Conservation (phyloP, 2,113 vertebrate species). For the Antechinus stuartii region DNA sequence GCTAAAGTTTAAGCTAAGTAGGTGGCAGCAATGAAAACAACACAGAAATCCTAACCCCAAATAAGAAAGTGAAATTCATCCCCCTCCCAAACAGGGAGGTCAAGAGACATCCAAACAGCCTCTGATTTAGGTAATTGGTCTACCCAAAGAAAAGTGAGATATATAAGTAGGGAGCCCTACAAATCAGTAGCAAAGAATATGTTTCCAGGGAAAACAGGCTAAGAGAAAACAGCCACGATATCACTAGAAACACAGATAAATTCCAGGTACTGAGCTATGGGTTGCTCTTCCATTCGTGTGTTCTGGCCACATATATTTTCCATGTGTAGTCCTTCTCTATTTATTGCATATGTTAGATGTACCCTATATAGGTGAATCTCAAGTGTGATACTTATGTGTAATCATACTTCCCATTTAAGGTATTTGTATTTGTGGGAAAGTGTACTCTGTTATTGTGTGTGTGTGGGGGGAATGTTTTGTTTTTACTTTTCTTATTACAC, state of each 20-base stretch:
- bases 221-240: background rate
- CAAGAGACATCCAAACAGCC: background rate
- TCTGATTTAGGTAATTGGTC: background rate
- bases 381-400: background rate
- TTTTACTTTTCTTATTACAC: background rate
- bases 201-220: background rate
- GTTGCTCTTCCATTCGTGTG: background rate
- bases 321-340: background rate
- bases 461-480: background rate
- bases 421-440: too few relatives aligned
- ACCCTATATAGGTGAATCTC: background rate
- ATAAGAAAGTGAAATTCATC: background rate
- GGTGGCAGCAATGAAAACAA: background rate
- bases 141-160: background rate
- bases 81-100: background rate
- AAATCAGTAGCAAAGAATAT: background rate
- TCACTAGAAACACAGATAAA: background rate
- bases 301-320: background rate
- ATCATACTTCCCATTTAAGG: background rate
- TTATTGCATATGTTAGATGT: background rate
- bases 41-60: background rate
- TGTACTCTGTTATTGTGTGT: background rate
- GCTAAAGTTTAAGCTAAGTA: background rate
- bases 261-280: too few relatives aligned
- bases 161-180: background rate